A percentile compares a stretch with the other conserved stretches of the same genome.
Conservation (phyloP, 2,888 invertebrate genomes). For the Drosophila algonquin region DNA sequence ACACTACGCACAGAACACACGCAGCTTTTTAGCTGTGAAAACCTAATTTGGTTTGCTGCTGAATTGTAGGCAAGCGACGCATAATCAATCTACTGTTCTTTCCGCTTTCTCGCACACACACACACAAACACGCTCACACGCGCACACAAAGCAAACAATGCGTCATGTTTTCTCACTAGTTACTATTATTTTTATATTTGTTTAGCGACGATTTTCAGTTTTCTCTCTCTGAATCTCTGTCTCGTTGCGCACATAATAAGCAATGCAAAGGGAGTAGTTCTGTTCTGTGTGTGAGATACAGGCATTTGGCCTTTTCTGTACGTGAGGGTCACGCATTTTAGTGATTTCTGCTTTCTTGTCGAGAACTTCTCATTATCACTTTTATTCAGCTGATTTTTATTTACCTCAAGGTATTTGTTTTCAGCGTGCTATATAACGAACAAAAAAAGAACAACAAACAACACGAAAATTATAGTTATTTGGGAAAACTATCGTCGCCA, state of each 20-base stretch:
- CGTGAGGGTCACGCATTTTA: neutral
- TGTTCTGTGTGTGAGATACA: neutral
- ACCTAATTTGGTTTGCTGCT: slow-evolving; percentile 2
- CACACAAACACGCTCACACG: slow-evolving; percentile 13
- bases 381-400: slow-evolving; percentile 39
- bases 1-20: slow-evolving; percentile 34
- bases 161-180: slow-evolving; percentile 63
- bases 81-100: slow-evolving; percentile 17
- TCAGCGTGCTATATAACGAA: slow-evolving; percentile 61
- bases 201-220: slow-evolving; percentile 37
- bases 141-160: slow-evolving; percentile 54
- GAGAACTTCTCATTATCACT: slow-evolving; percentile 54
- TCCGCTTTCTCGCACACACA: slow-evolving; percentile 31
- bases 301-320: neutral
- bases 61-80: slow-evolving; percentile 19
- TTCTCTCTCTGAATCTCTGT: slow-evolving; percentile 51
- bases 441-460: slow-evolving; percentile 63
- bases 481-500: slow-evolving; percentile 21
- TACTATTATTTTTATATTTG: slow-evolving; percentile 48
- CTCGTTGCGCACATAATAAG: neutral
- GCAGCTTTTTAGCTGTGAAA: slow-evolving; percentile 6
- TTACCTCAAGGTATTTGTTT: slow-evolving; percentile 69
- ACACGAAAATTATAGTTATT: slow-evolving; percentile 41
- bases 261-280: neutral
- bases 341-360: neutral